Percentiles rank a stretch among this genome's conserved stretches.
Evolutionary conservation across 2,113 vertebrate species (phyloP).

Genomic region (Arizona elegans): DNA sequence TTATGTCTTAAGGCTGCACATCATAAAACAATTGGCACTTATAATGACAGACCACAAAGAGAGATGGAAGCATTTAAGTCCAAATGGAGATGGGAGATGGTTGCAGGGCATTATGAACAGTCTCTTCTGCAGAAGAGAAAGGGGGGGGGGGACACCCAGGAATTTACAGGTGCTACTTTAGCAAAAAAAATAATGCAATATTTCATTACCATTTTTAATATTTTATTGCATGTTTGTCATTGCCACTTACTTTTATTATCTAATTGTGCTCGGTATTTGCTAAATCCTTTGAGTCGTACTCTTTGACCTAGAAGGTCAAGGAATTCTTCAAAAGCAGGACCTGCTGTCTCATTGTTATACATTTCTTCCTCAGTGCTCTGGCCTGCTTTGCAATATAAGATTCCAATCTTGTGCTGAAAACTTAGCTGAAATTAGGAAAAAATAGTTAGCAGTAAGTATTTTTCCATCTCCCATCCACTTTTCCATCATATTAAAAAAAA

Average conservation of each 20-base stretch:
- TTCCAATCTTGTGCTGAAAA: constrained; percentile 97
- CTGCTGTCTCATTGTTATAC: constrained; percentile 95
- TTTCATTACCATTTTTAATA: background rate
- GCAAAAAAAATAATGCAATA: background rate
- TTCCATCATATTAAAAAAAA: background rate
- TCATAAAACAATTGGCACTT: background rate
- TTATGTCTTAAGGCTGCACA: background rate
- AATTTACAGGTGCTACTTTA: background rate
- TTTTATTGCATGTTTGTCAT: background rate
- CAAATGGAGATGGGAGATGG: background rate
- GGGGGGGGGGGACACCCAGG: background rate
- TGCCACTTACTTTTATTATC: constrained; percentile 93
- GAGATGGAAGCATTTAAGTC: background rate
- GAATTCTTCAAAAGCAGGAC: constrained; percentile 93
- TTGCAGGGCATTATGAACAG: background rate
- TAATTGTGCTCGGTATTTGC: constrained; percentile 94
- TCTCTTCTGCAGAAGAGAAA: background rate
- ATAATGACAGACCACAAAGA: background rate
- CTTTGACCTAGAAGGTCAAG: constrained; percentile 94
- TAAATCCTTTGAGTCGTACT: constrained; percentile 93
- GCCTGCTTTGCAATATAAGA: constrained; percentile 93
- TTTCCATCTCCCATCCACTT: background rate
- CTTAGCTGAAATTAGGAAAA: constrained; percentile 83
- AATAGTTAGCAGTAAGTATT: background rate
- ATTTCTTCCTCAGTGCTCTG: constrained; percentile 98